Evolutionary conservation across 2,113 vertebrate genomes (phyloP).

Genomic region (Thermophis baileyi): DNA sequence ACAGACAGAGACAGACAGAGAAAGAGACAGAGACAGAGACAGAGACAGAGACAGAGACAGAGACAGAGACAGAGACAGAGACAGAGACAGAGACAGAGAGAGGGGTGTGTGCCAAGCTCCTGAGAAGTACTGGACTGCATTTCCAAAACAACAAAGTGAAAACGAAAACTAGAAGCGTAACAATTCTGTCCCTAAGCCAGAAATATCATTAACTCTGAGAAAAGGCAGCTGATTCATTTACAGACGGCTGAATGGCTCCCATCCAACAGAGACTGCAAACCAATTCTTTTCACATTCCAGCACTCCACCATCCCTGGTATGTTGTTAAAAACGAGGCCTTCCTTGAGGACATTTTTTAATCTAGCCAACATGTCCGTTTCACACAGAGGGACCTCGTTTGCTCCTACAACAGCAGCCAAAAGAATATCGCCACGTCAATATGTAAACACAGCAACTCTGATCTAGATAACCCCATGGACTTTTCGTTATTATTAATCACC

Average conservation of each 20-base stretch:
- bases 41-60: no score
- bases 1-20: no score
- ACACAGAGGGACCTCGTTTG: background rate
- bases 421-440: background rate
- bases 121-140: background rate
- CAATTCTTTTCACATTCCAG: background rate
- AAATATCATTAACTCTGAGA: background rate
- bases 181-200: background rate
- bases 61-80: no score
- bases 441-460: background rate
- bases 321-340: background rate
- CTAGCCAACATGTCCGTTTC: background rate
- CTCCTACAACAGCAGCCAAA: background rate
- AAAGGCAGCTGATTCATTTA: background rate
- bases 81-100: no score
- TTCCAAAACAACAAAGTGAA: background rate
- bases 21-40: no score
- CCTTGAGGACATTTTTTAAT: background rate
- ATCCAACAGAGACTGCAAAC: background rate
- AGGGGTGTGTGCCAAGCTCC: background rate
- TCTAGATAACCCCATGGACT: background rate
- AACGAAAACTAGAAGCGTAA: background rate
- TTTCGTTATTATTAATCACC: background rate
- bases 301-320: background rate
- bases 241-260: background rate